These are phyloP conservation scores for Clistopyga incitator DNA, from an alignment of 2,888 invertebrate species.

Conservation along the genomic window DNA sequence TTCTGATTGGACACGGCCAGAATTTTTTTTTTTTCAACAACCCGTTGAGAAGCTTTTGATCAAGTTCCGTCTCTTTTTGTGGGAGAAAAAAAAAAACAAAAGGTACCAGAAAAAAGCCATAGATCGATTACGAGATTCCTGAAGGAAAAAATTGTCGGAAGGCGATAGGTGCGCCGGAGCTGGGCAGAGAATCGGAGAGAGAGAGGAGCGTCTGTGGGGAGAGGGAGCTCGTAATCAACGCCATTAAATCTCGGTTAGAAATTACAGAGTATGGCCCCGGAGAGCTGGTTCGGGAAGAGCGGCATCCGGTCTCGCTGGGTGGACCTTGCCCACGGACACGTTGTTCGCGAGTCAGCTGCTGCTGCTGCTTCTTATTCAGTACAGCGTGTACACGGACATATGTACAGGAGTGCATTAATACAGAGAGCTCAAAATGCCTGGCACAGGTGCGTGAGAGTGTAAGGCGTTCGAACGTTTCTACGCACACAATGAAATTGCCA, in stretches of 20 bases:
- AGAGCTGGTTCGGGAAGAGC: slow-evolving; percentile 51
- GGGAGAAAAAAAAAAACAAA: not conserved
- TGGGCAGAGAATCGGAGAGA: not conserved
- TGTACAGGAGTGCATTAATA: not conserved
- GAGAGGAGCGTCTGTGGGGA: not conserved
- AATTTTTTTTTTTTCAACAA: not conserved
- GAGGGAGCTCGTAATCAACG: slow-evolving; percentile 51
- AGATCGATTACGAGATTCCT: slow-evolving; percentile 51
- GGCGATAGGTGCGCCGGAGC: not conserved
- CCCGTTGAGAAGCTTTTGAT: not conserved
- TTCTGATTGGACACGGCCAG: not conserved
- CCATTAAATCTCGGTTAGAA: slow-evolving; percentile 62
- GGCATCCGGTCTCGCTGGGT: slow-evolving; percentile 56
- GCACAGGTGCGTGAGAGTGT: slow-evolving; percentile 28
- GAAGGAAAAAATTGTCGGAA: slow-evolving; percentile 32
- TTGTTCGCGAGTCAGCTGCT: slow-evolving; percentile 29
- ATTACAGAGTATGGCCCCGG: slow-evolving; percentile 52
- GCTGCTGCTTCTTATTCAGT: slow-evolving; percentile 22
- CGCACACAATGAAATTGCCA: slow-evolving; percentile 8
- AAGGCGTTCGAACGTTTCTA: slow-evolving; percentile 8
- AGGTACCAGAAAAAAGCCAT: not conserved
- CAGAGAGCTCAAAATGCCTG: slow-evolving; percentile 1
- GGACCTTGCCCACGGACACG: slow-evolving; percentile 32
- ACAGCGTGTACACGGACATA: slow-evolving; percentile 1
- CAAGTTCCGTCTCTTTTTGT: slow-evolving; percentile 8